Conservation (phyloP, 2,797 vertebrate genomes). For the Microchirus variegatus region DNA sequence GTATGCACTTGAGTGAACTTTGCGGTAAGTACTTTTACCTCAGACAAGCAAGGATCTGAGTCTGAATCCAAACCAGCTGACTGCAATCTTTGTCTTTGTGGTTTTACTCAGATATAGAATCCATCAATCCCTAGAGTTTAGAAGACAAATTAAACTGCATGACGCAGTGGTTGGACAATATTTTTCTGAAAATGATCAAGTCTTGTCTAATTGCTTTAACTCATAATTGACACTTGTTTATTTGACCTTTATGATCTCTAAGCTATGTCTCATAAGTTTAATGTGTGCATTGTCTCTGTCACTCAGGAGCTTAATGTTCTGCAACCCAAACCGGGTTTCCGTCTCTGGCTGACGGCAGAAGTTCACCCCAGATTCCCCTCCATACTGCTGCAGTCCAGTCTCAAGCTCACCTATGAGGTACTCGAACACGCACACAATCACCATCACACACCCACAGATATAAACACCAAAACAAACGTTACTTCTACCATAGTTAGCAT, state of each 20-base stretch:
- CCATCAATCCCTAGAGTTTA: not conserved
- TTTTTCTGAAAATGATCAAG: not conserved
- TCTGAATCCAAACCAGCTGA: not conserved
- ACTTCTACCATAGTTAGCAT: not conserved
- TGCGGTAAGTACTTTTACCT: not conserved
- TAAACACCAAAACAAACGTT: not conserved
- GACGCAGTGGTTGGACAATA: not conserved
- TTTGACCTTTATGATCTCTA: not conserved
- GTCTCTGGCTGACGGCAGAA: slow-evolving; percentile 96
- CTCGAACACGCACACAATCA: slow-evolving; percentile 11
- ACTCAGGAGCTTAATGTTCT: slow-evolving; percentile 90
- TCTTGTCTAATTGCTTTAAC: not conserved
- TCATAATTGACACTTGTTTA: not conserved
- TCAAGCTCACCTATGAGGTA: slow-evolving; percentile 98
- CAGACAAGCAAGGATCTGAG: not conserved
- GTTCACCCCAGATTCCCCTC: slow-evolving; percentile 92
- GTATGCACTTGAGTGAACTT: not conserved
- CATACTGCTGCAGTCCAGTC: slow-evolving; percentile 93
- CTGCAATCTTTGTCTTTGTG: not conserved
- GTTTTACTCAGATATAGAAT: not conserved
- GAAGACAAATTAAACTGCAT: not conserved
- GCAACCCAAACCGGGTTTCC: slow-evolving; percentile 90
- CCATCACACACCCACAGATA: not conserved
- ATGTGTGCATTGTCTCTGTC: slow-evolving; percentile 15
- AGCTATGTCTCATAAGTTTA: not conserved